Evolutionary conservation across 2,888 invertebrate species (phyloP), one percentile per base, ranked within the genome.

Genomic region (Opisthograptis luteolata): DNA sequence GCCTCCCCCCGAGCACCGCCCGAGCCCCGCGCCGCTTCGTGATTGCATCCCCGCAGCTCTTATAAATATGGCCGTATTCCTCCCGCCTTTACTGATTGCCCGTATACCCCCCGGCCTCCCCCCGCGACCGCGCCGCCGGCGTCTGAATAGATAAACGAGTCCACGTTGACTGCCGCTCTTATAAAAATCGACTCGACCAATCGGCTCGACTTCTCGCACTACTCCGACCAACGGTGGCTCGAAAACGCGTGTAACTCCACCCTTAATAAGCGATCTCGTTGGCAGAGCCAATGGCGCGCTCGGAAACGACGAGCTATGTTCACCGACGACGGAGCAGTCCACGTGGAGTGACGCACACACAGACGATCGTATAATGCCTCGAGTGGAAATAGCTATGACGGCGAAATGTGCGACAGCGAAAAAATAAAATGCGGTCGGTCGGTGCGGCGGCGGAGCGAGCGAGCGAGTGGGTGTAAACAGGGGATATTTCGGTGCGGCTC

Each of bases 81-180:
- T 89, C 90, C 89, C 90, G 89, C 89, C 90, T 90, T 89, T 91
- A 91, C 91, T 91, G 91, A 91, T 91, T 91, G 91, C 91, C 91
- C 91, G 89, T 91, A 91, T 91, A 90, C 91, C 89, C 89, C 87
- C 86, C 86, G 87, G 81, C 67, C 83, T 82, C 88, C 86, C 84
- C 83, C 89, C 88, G 86, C 87, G 87, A 89, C 87, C 89, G 87
- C 87, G 88, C 90, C 88, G 88, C 89, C 88, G 90, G 89, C 90
- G 89, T 90, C 90, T 90, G 91, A 91, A 91, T 91, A 91, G 91
- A 91, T 91, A 91, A 91, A 91, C 91, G 91, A 91, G 89, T 91
- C 91, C 87, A 90, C 91, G 91, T 90, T 84, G 91, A 90, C 85
- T 76, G 76, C 76, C 81, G 82, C 85, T 87, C 89, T 90, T 90